phyloP scores from a whole-genome alignment of 2,888 invertebrate species.

The Molanna angustata region DNA sequence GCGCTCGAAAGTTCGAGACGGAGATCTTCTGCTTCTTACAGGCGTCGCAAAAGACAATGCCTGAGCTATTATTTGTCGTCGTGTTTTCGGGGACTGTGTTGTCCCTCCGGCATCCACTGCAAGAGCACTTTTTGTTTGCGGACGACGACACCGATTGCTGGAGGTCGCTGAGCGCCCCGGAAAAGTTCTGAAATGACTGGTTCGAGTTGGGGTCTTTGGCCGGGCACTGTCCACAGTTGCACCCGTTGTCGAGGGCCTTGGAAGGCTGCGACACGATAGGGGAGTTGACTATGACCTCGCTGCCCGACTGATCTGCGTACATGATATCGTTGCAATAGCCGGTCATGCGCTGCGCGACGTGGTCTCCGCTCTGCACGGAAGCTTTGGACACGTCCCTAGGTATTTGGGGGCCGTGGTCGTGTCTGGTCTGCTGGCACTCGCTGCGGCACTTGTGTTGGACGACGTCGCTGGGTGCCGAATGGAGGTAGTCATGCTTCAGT shows the following conservation, averaged over 20 bases:
- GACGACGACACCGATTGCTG: constrained; percentile 46
- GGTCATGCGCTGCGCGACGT: constrained; percentile 41
- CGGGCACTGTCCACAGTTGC: constrained; percentile 51
- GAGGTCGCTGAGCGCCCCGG: constrained; percentile 42
- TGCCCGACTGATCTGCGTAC: constrained; percentile 49
- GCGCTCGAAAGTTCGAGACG: constrained; percentile 49
- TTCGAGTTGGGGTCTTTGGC: constrained; percentile 40
- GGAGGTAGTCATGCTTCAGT: constrained; percentile 51
- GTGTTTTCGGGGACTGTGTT: constrained; percentile 3
- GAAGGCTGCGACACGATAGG: constrained; percentile 34
- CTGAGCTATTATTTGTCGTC: constrained; percentile 41
- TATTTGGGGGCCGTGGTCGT: constrained; percentile 6
- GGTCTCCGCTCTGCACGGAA: constrained; percentile 35
- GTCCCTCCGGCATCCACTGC: constrained; percentile 19
- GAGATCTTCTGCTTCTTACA: constrained; percentile 55
- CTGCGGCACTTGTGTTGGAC: constrained; percentile 14
- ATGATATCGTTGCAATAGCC: constrained; percentile 45
- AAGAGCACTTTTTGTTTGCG: constrained; percentile 23
- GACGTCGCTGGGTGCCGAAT: constrained; percentile 44
- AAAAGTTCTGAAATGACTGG: constrained; percentile 7
- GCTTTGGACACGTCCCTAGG: constrained; percentile 43
- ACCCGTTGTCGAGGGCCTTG: constrained; percentile 31
- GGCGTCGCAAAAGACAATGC: constrained; percentile 49
- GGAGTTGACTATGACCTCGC: constrained; percentile 41
- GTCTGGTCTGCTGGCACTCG: constrained; percentile 17